phyloP scores from a whole-genome alignment of 2,113 vertebrate genomes.

The Tautogolabrus adspersus region DNA sequence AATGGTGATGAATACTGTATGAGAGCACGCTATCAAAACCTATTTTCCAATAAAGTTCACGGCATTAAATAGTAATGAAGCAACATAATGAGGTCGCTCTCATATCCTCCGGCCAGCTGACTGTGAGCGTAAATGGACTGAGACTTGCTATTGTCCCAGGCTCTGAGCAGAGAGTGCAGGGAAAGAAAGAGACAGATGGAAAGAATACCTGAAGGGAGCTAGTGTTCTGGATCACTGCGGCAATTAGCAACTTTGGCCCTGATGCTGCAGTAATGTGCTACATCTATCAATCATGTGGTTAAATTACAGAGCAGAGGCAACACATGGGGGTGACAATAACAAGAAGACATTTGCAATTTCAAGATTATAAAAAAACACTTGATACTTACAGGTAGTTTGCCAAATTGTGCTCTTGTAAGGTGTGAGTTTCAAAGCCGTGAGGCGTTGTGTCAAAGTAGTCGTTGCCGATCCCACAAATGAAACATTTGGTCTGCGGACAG shows the following conservation, averaged over 20 bases:
- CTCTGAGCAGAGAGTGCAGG: constrained; percentile 22
- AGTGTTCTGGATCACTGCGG: constrained; percentile 46
- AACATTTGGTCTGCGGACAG: constrained; percentile 93
- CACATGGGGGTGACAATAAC: background rate
- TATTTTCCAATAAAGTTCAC: constrained; percentile 71
- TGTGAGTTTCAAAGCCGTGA: constrained; percentile 98
- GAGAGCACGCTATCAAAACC: constrained; percentile 58
- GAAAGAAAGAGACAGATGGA: constrained; percentile 30
- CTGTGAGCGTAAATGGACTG: constrained; percentile 55
- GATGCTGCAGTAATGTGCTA: constrained; percentile 22
- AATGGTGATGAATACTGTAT: constrained; percentile 63
- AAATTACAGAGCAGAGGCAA: constrained; percentile 31
- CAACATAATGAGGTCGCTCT: constrained; percentile 68
- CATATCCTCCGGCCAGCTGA: constrained; percentile 52
- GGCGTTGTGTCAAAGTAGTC: constrained; percentile 98
- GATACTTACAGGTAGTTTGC: constrained; percentile 98
- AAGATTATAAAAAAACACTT: background rate
- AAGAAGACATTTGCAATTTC: background rate
- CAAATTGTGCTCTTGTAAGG: constrained; percentile 98
- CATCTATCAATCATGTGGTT: constrained; percentile 44
- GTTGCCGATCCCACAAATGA: constrained; percentile 98
- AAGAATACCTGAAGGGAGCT: constrained; percentile 35
- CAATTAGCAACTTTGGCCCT: constrained; percentile 35
- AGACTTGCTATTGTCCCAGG: constrained; percentile 44
- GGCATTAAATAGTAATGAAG: constrained; percentile 75